A percentile compares a stretch with the other conserved stretches of the same genome.
Conservation (phyloP, 2,888 invertebrate species). For the Xestia sexstrigata region DNA sequence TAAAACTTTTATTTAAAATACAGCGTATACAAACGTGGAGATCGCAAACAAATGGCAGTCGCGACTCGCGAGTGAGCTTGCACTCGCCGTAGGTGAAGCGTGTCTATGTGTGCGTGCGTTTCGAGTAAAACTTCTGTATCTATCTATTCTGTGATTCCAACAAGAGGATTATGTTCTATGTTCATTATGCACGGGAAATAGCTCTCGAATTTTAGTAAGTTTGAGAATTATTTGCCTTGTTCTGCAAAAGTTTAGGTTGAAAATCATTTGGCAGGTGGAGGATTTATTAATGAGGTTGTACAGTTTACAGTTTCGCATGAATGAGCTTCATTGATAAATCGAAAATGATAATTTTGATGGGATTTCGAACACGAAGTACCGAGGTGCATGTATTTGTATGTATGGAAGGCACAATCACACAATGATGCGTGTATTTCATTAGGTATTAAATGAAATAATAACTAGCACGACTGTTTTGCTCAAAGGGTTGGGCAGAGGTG, state of each 20-base stretch:
- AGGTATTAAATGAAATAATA: not conserved
- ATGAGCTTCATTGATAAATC: slow-evolving; percentile 31
- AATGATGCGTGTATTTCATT: not conserved
- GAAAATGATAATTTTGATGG: slow-evolving; percentile 31
- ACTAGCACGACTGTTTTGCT: not conserved
- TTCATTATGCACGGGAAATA: slow-evolving; percentile 42
- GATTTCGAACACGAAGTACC: no score
- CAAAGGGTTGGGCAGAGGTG: not conserved
- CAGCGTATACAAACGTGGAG: no score
- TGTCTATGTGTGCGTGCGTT: not conserved
- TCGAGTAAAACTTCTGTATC: not conserved
- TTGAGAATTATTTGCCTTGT: slow-evolving; percentile 28
- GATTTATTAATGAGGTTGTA: slow-evolving; percentile 13
- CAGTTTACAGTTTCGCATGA: slow-evolving; percentile 14
- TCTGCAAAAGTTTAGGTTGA: slow-evolving; percentile 1
- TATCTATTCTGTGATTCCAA: slow-evolving; percentile 9
- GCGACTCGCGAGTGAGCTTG: not conserved
- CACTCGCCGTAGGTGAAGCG: not conserved
- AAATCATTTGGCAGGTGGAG: slow-evolving; percentile 18
- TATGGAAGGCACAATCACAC: not conserved
- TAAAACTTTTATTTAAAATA: no score
- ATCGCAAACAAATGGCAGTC: not conserved
- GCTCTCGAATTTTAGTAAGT: slow-evolving; percentile 25
- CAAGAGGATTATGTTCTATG: slow-evolving; percentile 41
- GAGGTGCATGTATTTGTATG: not conserved